phyloP scores from a whole-genome alignment of 2,888 invertebrate genomes.

The Watsonalla cultraria region DNA sequence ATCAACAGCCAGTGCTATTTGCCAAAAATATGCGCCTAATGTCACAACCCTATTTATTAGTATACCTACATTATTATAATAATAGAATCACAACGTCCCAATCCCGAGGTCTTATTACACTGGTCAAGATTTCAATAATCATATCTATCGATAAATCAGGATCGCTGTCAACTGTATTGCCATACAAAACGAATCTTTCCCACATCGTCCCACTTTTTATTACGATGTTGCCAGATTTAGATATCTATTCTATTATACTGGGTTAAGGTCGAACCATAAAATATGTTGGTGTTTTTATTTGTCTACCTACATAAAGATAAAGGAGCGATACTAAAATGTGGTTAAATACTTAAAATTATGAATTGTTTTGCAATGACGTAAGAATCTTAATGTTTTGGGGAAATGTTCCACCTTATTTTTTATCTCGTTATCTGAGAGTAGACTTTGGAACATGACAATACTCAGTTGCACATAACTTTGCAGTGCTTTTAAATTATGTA shows the following conservation, averaged over 20 bases:
- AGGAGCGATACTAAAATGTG: background rate
- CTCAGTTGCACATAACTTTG: too few species aligned
- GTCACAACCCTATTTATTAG: too few species aligned
- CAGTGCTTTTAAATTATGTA: too few species aligned
- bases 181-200: conserved; percentile 9
- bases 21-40: too few species aligned
- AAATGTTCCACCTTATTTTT: background rate
- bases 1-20: too few species aligned
- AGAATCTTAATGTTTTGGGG: background rate
- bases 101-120: background rate
- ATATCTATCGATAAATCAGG: conserved; percentile 14
- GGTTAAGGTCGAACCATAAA: background rate
- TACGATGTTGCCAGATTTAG: conserved; percentile 1
- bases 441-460: background rate
- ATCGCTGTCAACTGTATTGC: conserved; percentile 11
- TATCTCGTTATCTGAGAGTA: background rate
- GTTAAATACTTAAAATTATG: background rate
- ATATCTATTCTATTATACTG: conserved; percentile 1
- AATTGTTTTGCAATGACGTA: background rate
- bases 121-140: conserved; percentile 9
- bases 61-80: too few species aligned
- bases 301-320: background rate
- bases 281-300: background rate
- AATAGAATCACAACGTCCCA: background rate
- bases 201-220: conserved; percentile 4